phyloP scores from a whole-genome alignment of 2,888 invertebrate species.

The Meiosimyza platycephala region DNA sequence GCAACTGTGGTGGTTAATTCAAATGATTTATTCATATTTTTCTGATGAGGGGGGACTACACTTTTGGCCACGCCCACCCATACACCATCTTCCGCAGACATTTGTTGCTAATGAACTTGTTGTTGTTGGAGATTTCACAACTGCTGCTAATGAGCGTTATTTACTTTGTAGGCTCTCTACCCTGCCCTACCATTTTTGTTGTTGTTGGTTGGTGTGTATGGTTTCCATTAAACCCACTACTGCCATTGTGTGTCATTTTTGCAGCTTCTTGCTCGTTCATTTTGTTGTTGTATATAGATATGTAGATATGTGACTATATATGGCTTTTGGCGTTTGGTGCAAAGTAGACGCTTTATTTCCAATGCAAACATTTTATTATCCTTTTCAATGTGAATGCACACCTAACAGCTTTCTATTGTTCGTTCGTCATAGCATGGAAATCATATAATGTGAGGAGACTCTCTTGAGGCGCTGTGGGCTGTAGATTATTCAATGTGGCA shows the following conservation, averaged over 20 bases:
- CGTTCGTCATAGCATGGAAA: constrained; percentile 11
- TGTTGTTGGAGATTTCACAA: constrained; percentile 24
- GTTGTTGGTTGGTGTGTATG: too few relatives aligned
- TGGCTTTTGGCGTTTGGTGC: neutral
- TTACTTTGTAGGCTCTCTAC: constrained; percentile 20
- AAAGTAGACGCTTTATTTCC: constrained; percentile 44
- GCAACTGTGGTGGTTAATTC: constrained; percentile 17
- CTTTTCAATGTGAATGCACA: constrained; percentile 48
- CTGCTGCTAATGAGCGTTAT: constrained; percentile 38
- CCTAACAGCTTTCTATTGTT: constrained; percentile 7
- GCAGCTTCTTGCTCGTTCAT: constrained; percentile 57
- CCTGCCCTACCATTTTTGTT: neutral
- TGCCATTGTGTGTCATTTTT: constrained; percentile 51
- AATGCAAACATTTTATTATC: constrained; percentile 55
- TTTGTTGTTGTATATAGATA: constrained; percentile 49
- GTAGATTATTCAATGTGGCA: too few relatives aligned
- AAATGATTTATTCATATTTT: constrained; percentile 24
- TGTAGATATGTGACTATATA: constrained; percentile 32
- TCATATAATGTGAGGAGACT: too few relatives aligned
- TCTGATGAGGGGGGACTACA: neutral
- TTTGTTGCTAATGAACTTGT: constrained; percentile 42
- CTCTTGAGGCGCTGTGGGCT: too few relatives aligned
- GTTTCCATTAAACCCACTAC: too few relatives aligned
- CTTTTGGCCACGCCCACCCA: constrained; percentile 19
- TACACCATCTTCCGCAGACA: neutral